Base-by-base conservation (phyloP, 1,140 invertebrate species). In the Meteorus sp. region DNA sequence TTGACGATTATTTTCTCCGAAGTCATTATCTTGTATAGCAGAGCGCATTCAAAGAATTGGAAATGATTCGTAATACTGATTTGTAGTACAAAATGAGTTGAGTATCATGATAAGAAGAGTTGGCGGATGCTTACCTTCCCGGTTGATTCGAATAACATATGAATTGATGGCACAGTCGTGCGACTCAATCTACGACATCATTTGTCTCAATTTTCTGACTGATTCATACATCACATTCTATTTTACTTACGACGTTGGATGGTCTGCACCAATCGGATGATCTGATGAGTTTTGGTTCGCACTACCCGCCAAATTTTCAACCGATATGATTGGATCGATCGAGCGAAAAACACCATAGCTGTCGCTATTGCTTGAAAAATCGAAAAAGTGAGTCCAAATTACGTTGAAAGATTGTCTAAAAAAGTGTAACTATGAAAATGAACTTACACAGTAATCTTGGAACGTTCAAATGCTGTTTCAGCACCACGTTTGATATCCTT, bases 241-340 rank as follows among this genome's bases (percentile, higher is more conserved):
- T 23, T 50, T 41, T 60, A 78, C 81, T 83, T 74, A 84, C 82
- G 82, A 82, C 29, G 82, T 83, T 7, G 81, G 78, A 68, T 84
- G 82, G 67, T 77, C 69, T 3, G 80, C 73, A 35, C 67, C 67
- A 44, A 75, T 75, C 6, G 39, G 58, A 50, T 61, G 54, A 29
- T 54, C 54, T 8, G 59, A 56, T 13, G 33, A 51, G 35, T 56
- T 50, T 31, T 56, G 57, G 15, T 31, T 43, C 7, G 55, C 55
- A 19, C 23, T 56, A 11, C 15, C 50, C 54, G n/a, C 69, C 66
- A 61, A 27, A 44, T 82, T 80, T 19, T 77, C 74, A 39, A 78
- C 61, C 54, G 72, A 64, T 31, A 82, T 62, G 33, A 83, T 82
- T 4, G 79, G 79, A 61, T 83, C 82, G 48, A 81, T 81, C 6